Percentiles rank a stretch among this genome's conserved stretches.
Conservation (phyloP, 2,113 vertebrate species). For the Pteronura brasiliensis region DNA sequence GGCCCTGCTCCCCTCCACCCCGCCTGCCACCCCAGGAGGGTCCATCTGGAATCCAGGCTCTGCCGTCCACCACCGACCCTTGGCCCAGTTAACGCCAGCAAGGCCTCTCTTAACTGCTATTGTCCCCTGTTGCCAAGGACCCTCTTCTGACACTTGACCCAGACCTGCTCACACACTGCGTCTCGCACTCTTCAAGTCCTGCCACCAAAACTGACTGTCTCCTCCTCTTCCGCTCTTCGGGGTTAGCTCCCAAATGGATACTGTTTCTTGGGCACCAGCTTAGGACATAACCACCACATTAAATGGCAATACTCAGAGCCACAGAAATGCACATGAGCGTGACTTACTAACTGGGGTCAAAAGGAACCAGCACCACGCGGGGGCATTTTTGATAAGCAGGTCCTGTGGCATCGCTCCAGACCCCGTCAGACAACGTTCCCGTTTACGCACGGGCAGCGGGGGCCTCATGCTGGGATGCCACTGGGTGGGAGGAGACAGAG, state of each 20-base stretch:
- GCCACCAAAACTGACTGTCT: background rate
- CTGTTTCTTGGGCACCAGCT: background rate
- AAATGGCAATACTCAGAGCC: background rate
- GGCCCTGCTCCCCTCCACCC: background rate
- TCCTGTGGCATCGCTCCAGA: background rate
- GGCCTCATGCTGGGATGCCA: background rate
- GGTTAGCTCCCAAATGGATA: background rate
- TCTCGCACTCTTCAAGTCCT: background rate
- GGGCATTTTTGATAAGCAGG: background rate
- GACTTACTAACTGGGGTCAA: background rate
- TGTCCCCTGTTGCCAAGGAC: background rate
- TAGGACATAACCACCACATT: background rate
- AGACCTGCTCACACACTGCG: background rate
- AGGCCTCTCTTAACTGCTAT: background rate
- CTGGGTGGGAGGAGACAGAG: background rate
- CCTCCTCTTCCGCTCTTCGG: no score
- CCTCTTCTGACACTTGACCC: background rate
- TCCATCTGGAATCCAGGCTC: background rate
- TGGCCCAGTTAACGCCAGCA: background rate
- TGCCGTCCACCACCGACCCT: accelerated
- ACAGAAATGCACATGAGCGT: background rate
- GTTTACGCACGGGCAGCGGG: background rate
- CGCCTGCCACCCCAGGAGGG: accelerated
- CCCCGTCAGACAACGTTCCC: background rate
- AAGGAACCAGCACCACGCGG: background rate